These are phyloP conservation scores for Mormyrus proboscirostris DNA, from an alignment of 2,797 vertebrate species.

Conservation along the genomic window DNA sequence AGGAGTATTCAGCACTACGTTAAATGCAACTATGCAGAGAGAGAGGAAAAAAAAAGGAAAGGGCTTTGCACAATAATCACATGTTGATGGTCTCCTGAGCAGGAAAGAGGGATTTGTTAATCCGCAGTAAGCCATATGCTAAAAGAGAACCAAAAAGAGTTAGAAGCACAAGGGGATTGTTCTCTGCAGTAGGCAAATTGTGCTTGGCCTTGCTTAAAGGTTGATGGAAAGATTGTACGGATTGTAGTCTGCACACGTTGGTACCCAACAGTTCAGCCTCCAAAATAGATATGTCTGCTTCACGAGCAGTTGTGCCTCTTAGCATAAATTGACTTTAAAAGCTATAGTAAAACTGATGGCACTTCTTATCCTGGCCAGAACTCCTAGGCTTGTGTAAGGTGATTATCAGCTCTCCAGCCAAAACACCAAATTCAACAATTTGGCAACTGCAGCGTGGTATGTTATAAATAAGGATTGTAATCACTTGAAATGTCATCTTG, in stretches of 20 bases:
- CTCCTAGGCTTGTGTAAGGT: background rate
- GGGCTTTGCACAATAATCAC: background rate
- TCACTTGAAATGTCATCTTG: background rate
- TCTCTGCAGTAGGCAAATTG: background rate
- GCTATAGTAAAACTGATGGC: background rate
- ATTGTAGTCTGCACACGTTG: background rate
- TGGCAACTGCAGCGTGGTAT: background rate
- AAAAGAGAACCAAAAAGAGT: background rate
- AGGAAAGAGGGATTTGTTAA: background rate
- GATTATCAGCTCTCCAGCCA: background rate
- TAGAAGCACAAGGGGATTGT: background rate
- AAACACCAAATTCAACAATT: background rate
- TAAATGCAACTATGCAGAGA: background rate
- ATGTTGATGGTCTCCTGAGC: background rate
- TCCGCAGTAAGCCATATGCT: background rate
- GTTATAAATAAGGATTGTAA: background rate
- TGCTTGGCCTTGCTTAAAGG: background rate
- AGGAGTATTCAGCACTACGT: background rate
- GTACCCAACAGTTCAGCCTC: background rate
- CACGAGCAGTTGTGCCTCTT: background rate
- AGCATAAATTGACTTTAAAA: background rate
- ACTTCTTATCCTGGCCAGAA: background rate
- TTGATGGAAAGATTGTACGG: background rate
- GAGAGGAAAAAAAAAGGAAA: background rate
- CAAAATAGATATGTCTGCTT: background rate